Conservation (phyloP, 2,888 invertebrate genomes). For the Parnassius glacialis region DNA sequence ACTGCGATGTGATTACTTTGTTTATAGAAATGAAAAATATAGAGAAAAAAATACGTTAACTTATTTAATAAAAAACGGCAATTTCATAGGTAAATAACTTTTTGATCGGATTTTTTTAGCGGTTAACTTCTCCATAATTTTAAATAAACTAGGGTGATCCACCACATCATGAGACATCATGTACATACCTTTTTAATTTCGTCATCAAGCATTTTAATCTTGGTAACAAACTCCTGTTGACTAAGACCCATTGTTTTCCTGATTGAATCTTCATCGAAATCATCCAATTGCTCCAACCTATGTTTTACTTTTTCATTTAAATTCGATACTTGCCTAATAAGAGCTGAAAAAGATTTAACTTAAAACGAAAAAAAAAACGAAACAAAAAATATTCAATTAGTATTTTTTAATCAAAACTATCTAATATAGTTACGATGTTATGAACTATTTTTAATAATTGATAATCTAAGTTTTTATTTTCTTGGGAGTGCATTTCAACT, state of each 20-base stretch:
- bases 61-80: too few species aligned
- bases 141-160: not conserved
- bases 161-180: not conserved
- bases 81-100: too few species aligned
- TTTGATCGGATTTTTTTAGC: too few species aligned
- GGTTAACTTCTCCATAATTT: not conserved
- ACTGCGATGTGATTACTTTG: too few species aligned
- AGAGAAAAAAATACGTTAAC: too few species aligned
- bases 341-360: slow-evolving; percentile 82
- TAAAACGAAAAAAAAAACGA: slow-evolving; percentile 54
- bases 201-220: slow-evolving; percentile 94
- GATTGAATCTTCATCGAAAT: slow-evolving; percentile 94
- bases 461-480: too few species aligned
- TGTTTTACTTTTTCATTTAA: slow-evolving; percentile 94
- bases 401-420: too few species aligned
- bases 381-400: not conserved
- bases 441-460: too few species aligned
- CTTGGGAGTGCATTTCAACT: too few species aligned
- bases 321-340: slow-evolving; percentile 90
- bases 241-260: slow-evolving; percentile 93
- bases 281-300: slow-evolving; percentile 95
- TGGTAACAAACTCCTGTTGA: slow-evolving; percentile 94
- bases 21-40: too few species aligned
- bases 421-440: too few species aligned
- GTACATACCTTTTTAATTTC: slow-evolving; percentile 86